Evolutionary conservation across 2,888 invertebrate genomes (phyloP).

Genomic region (Lomographa bimaculata): DNA sequence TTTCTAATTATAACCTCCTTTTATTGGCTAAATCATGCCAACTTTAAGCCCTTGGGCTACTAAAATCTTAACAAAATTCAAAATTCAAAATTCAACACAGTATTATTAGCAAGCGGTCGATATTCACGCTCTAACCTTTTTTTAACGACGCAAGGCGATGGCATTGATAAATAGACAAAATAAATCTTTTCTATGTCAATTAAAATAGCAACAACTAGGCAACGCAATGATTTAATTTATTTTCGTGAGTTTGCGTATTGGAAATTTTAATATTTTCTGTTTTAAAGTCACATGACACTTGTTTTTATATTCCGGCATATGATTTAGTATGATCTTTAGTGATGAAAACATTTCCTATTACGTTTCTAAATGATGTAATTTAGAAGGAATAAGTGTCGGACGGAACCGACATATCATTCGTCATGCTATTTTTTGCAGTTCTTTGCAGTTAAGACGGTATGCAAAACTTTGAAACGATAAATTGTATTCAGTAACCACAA

Average conservation of each 20-base stretch:
- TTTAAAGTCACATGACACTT: not conserved
- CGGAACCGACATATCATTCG: slow-evolving; percentile 3
- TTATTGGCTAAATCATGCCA: too few relatives aligned
- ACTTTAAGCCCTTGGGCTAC: too few relatives aligned
- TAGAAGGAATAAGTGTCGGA: not conserved
- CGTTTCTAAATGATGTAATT: slow-evolving; percentile 1
- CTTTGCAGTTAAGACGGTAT: too few relatives aligned
- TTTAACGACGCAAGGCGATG: slow-evolving; percentile 11
- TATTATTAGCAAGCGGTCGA: too few relatives aligned
- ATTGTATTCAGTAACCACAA: too few relatives aligned
- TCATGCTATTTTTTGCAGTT: not conserved
- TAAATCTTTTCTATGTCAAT: slow-evolving; percentile 21
- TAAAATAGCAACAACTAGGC: slow-evolving; percentile 13
- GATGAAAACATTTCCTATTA: slow-evolving; percentile 16
- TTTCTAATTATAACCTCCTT: too few relatives aligned
- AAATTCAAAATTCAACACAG: too few relatives aligned
- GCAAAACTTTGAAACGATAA: too few relatives aligned
- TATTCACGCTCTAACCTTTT: slow-evolving; percentile 5
- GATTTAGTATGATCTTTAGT: not conserved
- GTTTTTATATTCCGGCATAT: slow-evolving; percentile 7
- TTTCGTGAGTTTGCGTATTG: not conserved
- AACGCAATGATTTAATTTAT: slow-evolving; percentile 8
- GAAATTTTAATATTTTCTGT: too few relatives aligned
- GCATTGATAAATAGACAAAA: slow-evolving; percentile 11
- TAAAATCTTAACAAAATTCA: too few relatives aligned